Evolutionary conservation across 2,888 invertebrate genomes (phyloP).

Genomic region (Drosophila neotestacea): DNA sequence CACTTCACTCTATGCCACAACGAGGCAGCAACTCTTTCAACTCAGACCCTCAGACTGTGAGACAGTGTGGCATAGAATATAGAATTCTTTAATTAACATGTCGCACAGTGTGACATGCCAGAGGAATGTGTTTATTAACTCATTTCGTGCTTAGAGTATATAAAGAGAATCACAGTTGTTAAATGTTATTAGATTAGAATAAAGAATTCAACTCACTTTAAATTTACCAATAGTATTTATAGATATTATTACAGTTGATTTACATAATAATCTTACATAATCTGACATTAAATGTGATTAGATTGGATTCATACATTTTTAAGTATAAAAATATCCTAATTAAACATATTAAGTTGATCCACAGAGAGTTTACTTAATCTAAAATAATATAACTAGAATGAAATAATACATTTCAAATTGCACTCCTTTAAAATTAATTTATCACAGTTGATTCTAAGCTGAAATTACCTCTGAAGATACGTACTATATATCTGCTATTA

Average conservation of each 20-base stretch:
- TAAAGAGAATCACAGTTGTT: conserved; percentile 5
- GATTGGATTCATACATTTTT: too few species aligned
- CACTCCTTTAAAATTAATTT: neutral
- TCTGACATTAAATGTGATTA: too few species aligned
- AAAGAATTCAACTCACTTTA: too few species aligned
- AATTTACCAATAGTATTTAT: too few species aligned
- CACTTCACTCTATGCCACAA: conserved; percentile 8
- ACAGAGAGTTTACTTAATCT: too few species aligned
- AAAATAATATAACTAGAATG: too few species aligned
- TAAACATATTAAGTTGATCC: too few species aligned
- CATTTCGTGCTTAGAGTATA: conserved; percentile 1
- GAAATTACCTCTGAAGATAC: neutral
- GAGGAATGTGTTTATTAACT: conserved; percentile 14
- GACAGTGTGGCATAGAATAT: conserved; percentile 11
- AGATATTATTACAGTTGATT: too few species aligned
- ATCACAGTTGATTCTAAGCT: neutral
- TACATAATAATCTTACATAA: too few species aligned
- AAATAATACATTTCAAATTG: too few species aligned
- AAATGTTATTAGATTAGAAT: neutral
- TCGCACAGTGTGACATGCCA: conserved; percentile 35
- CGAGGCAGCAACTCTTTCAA: conserved; percentile 23
- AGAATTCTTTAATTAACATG: conserved; percentile 50
- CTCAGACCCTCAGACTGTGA: conserved; percentile 11
- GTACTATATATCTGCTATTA: neutral
- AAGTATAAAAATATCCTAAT: too few species aligned